phyloP scores from a whole-genome alignment of 2,888 invertebrate genomes.

The Podotricha telesiphe region DNA sequence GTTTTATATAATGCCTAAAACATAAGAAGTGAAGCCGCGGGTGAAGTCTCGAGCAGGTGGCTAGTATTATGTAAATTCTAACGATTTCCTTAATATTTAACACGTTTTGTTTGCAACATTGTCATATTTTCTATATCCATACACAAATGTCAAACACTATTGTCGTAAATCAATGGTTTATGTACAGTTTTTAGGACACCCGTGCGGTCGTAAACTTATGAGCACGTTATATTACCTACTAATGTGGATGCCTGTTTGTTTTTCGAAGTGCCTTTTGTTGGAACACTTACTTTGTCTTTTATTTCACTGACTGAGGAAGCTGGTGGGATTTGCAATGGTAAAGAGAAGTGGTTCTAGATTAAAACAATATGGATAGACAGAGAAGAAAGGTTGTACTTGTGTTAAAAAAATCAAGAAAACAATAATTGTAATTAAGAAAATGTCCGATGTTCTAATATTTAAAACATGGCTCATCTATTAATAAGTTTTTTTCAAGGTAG shows the following conservation, averaged over 20 bases:
- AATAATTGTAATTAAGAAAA: too few species aligned
- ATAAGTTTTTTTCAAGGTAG: too few species aligned
- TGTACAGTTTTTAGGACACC: conserved; percentile 41
- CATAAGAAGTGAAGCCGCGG: too few species aligned
- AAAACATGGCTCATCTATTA: too few species aligned
- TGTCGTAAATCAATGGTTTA: conserved; percentile 45
- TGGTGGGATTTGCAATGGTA: not conserved
- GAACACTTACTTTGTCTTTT: not conserved
- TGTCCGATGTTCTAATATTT: too few species aligned
- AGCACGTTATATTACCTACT: conserved; percentile 36
- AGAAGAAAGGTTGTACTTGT: too few species aligned
- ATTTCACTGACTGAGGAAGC: not conserved
- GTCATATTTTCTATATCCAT: conserved; percentile 36
- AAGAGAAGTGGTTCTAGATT: too few species aligned
- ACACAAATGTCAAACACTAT: conserved; percentile 33
- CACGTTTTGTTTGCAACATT: conserved; percentile 30
- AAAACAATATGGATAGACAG: too few species aligned
- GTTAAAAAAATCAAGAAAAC: too few species aligned
- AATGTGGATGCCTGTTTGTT: conserved; percentile 29
- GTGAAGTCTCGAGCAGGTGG: too few species aligned
- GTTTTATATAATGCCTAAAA: too few species aligned
- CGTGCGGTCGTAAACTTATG: conserved; percentile 33
- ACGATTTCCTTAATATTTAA: conserved; percentile 4
- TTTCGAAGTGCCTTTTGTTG: conserved; percentile 18
- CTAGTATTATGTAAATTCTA: too few species aligned